Evolutionary conservation across 23 tunicate species (phyloP), one percentile per base, ranked within the genome.

Genomic region (Oikopleura vanhoeffeni): DNA sequence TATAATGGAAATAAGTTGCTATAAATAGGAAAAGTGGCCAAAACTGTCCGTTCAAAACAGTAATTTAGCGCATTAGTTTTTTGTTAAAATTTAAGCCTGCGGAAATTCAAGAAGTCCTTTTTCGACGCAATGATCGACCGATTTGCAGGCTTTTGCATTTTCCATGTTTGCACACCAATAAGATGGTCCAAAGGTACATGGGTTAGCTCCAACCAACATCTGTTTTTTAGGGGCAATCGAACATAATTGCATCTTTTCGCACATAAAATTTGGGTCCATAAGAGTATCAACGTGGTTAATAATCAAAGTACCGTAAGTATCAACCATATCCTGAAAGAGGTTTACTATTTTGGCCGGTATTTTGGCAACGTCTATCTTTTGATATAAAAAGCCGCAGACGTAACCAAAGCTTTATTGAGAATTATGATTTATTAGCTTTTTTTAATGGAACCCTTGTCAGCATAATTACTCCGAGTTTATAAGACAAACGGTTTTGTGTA

Each of bases 81-180:
- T n/a, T n/a, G n/a, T n/a, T n/a, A n/a, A n/a, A n/a, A n/a, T n/a
- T n/a, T n/a, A n/a, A n/a, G n/a, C n/a, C n/a, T n/a, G n/a, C n/a
- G n/a, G n/a, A n/a, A n/a, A n/a, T n/a, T n/a, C n/a, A 49, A 49
- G 60, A 49, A 49, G 60, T 49, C 60, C 60, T 49, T 49, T 49
- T 8, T 49, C 60, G 8, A 8, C 18, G 60, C 60, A 49, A 49
- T 49, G 18, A 8, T 49, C 18, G 60, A 8, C 8, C 18, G 60
- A 8, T 18, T 49, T 49, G 60, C 60, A 49, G 8, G 8, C 18
- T 18, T 49, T 49, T 8, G 60, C 60, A 8, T 8, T 49, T 49
- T 49, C 60, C 18, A 49, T 18, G 8, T 8, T 8, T 8, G 60
- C 8, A 49, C 60, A 49, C 60, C 60, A 49, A 8, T 8, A 8